These are phyloP conservation scores for Raja brachyura DNA, from an alignment of 2,113 vertebrate species.

Conservation along the genomic window DNA sequence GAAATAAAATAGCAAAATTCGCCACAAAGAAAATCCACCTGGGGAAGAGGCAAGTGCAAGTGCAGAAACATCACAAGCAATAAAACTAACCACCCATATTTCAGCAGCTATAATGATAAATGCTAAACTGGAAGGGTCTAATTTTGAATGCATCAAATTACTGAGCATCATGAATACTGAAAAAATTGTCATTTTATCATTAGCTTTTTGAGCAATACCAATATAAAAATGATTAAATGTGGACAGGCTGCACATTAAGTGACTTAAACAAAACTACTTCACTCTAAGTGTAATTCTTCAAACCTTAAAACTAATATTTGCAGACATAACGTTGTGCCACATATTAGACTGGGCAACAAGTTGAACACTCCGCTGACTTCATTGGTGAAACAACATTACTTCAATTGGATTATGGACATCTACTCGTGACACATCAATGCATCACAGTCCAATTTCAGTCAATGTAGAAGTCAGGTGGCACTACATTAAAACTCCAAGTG, in stretches of 20 bases:
- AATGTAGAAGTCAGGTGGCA: not conserved
- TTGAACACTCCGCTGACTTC: not conserved
- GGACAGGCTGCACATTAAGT: not conserved
- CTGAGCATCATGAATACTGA: not conserved
- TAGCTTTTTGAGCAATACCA: not conserved
- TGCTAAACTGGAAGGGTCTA: not conserved
- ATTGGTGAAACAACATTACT: constrained; percentile 31
- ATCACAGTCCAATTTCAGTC: constrained; percentile 30
- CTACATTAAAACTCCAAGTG: constrained; percentile 12
- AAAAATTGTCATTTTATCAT: constrained; percentile 7
- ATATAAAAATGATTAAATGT: constrained; percentile 3
- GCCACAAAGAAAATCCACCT: not conserved
- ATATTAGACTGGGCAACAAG: constrained; percentile 6
- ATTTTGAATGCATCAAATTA: not conserved
- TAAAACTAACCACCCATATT: not conserved
- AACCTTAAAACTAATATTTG: constrained; percentile 30
- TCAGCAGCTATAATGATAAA: not conserved
- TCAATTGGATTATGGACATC: constrained; percentile 20
- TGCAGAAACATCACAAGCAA: not conserved
- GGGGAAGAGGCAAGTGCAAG: not conserved
- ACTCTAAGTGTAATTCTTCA: not conserved
- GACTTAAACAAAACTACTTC: constrained; percentile 1
- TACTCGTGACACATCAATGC: constrained; percentile 13
- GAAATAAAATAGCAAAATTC: too few relatives aligned
- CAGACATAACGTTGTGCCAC: not conserved